Evolutionary conservation across 2,888 invertebrate genomes (phyloP).

Genomic region (Drosophila algonquin): DNA sequence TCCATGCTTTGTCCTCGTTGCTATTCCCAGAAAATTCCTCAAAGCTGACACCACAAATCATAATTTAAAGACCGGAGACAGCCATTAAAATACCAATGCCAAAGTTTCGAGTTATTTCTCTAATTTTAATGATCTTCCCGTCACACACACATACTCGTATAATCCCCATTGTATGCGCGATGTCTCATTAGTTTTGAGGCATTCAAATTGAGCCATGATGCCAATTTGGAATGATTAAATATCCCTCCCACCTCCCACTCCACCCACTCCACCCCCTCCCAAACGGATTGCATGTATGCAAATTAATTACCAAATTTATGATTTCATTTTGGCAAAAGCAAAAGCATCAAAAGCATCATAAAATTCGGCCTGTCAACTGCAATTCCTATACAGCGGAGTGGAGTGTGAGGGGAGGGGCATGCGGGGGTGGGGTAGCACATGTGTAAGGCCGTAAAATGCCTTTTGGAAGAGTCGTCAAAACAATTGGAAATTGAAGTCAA

Average conservation of each 20-base stretch:
- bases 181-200: conserved; percentile 51
- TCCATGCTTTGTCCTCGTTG: no score
- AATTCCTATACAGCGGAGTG: conserved; percentile 15
- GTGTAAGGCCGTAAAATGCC: conserved; percentile 73
- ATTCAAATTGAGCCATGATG: conserved; percentile 77
- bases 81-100: conserved; percentile 53
- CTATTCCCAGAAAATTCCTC: no score
- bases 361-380: conserved; percentile 57
- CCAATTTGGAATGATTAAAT: conserved; percentile 64
- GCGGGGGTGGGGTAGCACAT: conserved; percentile 49
- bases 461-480: conserved; percentile 31
- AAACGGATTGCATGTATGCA: conserved; percentile 41
- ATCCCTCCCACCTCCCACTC: neutral
- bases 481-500: conserved; percentile 66
- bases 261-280: no score
- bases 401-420: neutral
- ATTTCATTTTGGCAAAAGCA: conserved; percentile 57
- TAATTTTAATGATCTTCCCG: conserved; percentile 57
- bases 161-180: conserved; percentile 22
- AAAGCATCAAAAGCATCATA: conserved; percentile 44
- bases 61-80: conserved; percentile 11
- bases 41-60: neutral
- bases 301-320: conserved; percentile 79
- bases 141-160: conserved; percentile 7
- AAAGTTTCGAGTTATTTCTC: conserved; percentile 31